phyloP scores from a whole-genome alignment of 2,113 vertebrate genomes.

The Athene noctua region DNA sequence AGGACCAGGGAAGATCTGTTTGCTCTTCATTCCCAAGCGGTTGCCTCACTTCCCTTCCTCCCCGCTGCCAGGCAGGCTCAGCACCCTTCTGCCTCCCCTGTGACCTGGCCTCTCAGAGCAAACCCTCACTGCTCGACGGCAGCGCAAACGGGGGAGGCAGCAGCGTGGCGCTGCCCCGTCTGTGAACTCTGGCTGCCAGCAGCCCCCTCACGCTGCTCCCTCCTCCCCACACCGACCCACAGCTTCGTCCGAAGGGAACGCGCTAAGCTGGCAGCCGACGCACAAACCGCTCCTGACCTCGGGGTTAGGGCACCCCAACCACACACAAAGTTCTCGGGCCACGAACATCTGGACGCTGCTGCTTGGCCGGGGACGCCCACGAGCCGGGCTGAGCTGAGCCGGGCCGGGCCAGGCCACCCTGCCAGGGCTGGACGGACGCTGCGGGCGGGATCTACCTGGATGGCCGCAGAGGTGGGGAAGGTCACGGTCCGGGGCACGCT shows the following conservation, averaged over 20 bases:
- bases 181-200: not conserved
- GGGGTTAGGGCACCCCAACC: not conserved
- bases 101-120: not conserved
- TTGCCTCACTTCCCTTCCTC: not conserved
- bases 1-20: not conserved
- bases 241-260: too few species aligned
- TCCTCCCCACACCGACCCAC: too few species aligned
- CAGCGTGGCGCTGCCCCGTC: not conserved
- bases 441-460: slow-evolving; percentile 77
- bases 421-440: not conserved
- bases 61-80: not conserved
- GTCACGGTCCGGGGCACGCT: slow-evolving; percentile 79
- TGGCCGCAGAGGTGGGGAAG: slow-evolving; percentile 80
- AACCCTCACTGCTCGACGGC: not conserved
- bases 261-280: too few species aligned
- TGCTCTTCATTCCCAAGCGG: not conserved
- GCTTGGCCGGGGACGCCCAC: not conserved
- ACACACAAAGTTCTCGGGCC: accelerated
- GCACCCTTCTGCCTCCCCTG: not conserved
- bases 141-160: not conserved
- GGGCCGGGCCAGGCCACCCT: not conserved
- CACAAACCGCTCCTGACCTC: not conserved
- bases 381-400: accelerated
- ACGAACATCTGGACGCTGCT: accelerated
- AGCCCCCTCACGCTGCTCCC: not conserved